Evolutionary conservation across 2,113 vertebrate species (phyloP).

Genomic region (Ageneiosus marmoratus): DNA sequence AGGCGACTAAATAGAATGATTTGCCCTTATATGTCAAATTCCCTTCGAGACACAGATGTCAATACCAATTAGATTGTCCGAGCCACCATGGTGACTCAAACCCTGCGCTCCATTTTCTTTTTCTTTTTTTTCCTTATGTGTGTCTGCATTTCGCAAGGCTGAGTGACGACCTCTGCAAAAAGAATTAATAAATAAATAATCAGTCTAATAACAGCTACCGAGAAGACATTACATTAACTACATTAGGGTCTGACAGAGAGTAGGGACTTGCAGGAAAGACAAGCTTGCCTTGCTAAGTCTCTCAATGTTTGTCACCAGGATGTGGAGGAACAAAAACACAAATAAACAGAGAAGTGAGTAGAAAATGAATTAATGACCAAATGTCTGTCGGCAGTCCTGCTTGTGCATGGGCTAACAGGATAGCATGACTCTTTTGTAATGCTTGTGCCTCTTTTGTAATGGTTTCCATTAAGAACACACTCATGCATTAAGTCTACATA

Average conservation of each 20-base stretch:
- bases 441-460: slow-evolving; percentile 44
- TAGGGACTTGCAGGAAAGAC: slow-evolving; percentile 29
- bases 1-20: slow-evolving; percentile 82
- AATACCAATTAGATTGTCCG: slow-evolving; percentile 82
- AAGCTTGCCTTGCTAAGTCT: slow-evolving; percentile 63
- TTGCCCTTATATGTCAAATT: slow-evolving; percentile 85
- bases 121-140: slow-evolving; percentile 40
- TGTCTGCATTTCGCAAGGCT: slow-evolving; percentile 59
- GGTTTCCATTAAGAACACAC: neutral
- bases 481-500: neutral
- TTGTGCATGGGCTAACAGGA: slow-evolving; percentile 74
- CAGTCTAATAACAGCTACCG: slow-evolving; percentile 75
- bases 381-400: slow-evolving; percentile 55
- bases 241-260: slow-evolving; percentile 69
- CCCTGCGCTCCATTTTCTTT: slow-evolving; percentile 59
- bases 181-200: slow-evolving; percentile 63
- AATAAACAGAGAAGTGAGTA: slow-evolving; percentile 69
- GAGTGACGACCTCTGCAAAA: slow-evolving; percentile 70
- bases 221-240: slow-evolving; percentile 77
- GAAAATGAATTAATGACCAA: slow-evolving; percentile 78
- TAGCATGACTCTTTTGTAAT: slow-evolving; percentile 65
- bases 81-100: slow-evolving; percentile 72
- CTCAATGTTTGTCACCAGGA: slow-evolving; percentile 57
- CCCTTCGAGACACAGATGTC: slow-evolving; percentile 80
- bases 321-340: slow-evolving; percentile 51